A percentile compares a stretch with the other conserved stretches of the same genome.
phyloP scores from a whole-genome alignment of 2,888 invertebrate genomes.

The Drosophila ezoana region DNA sequence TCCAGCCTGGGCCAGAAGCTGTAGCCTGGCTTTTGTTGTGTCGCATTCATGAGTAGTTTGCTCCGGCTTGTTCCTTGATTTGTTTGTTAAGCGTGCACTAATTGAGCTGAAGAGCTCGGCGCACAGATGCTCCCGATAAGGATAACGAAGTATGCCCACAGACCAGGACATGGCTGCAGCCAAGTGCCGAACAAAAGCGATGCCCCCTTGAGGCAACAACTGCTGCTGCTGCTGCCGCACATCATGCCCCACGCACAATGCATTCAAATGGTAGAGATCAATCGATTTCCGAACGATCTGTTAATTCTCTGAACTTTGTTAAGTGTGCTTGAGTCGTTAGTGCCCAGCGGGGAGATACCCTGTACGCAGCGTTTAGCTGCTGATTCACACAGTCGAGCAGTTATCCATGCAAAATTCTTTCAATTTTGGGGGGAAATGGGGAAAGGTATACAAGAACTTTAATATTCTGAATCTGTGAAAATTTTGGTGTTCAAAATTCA shows the following conservation, averaged over 20 bases:
- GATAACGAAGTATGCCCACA: slow-evolving; percentile 34
- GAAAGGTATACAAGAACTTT: too few relatives aligned
- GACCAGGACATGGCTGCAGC: slow-evolving; percentile 15
- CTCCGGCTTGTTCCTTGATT: slow-evolving; percentile 46
- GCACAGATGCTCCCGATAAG: slow-evolving; percentile 58
- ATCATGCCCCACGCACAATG: neutral
- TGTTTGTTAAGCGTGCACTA: slow-evolving; percentile 74
- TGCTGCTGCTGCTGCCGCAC: neutral
- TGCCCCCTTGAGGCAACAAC: neutral
- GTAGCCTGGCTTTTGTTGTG: slow-evolving; percentile 44
- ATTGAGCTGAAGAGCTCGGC: slow-evolving; percentile 67
- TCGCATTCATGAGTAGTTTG: slow-evolving; percentile 26
- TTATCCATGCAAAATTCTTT: too few relatives aligned
- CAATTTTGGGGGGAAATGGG: too few relatives aligned
- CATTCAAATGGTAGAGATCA: neutral
- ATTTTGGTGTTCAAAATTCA: too few relatives aligned
- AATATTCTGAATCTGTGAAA: too few relatives aligned
- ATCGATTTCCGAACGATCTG: neutral
- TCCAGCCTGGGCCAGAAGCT: slow-evolving; percentile 14
- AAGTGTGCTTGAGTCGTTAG: too few relatives aligned
- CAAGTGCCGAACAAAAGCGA: slow-evolving; percentile 19
- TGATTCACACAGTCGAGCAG: too few relatives aligned
- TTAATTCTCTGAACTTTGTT: too few relatives aligned
- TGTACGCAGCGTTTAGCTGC: too few relatives aligned
- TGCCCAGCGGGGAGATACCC: too few relatives aligned